These are phyloP conservation scores for Automeris io DNA, from an alignment of 2,888 invertebrate species.

Conservation along the genomic window DNA sequence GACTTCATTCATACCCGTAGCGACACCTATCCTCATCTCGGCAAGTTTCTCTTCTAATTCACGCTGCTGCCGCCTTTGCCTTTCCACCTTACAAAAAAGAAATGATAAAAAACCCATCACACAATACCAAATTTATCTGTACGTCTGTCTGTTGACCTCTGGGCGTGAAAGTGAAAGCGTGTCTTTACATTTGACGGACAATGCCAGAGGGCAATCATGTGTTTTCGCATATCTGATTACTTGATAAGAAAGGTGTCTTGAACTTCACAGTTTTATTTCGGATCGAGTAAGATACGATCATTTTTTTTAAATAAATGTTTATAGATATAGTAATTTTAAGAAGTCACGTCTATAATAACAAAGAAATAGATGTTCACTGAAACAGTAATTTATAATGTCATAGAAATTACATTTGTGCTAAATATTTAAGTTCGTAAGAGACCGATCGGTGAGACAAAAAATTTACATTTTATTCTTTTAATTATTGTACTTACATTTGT, in stretches of 20 bases:
- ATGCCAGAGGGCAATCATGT: slow-evolving; percentile 9
- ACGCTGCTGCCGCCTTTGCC: slow-evolving; percentile 76
- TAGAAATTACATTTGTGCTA: no score
- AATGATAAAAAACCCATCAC: slow-evolving; percentile 10
- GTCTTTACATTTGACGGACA: slow-evolving; percentile 8
- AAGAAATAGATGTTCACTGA: no score
- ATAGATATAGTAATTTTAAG: not conserved
- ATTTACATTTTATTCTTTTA: no score
- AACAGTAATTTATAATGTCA: no score
- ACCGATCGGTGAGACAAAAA: no score
- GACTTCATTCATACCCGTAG: slow-evolving; percentile 64
- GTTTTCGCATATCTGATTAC: slow-evolving; percentile 10
- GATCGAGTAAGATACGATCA: slow-evolving; percentile 1
- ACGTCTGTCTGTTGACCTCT: slow-evolving; percentile 20
- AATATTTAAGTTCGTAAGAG: no score
- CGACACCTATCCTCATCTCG: slow-evolving; percentile 75
- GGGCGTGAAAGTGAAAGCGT: slow-evolving; percentile 12
- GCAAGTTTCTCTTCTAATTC: slow-evolving; percentile 71
- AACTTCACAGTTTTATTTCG: slow-evolving; percentile 9
- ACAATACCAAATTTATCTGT: slow-evolving; percentile 14
- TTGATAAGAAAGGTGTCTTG: slow-evolving; percentile 9
- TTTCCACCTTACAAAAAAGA: slow-evolving; percentile 76
- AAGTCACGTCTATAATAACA: no score
- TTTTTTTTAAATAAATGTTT: not conserved
- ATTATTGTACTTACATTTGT: no score